phyloP scores from a whole-genome alignment of 1,140 invertebrate genomes.

The Aplysia californica region DNA sequence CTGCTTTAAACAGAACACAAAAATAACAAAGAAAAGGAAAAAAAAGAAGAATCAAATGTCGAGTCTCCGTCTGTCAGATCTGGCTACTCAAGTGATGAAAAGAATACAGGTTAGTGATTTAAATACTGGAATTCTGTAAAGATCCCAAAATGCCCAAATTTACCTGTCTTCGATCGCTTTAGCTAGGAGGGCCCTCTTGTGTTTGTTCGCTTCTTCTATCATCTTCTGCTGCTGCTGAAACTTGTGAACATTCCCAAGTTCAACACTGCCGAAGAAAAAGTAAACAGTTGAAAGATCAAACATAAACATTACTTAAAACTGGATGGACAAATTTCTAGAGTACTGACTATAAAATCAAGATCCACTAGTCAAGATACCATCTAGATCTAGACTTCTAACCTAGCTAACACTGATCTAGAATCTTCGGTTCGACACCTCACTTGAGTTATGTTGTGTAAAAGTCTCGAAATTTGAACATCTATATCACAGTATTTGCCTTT shows the following conservation, averaged over 20 bases:
- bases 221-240: conserved; percentile 78
- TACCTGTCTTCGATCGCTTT: conserved; percentile 80
- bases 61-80: no score
- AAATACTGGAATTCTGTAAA: no score
- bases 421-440: neutral
- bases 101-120: no score
- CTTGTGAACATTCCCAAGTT: conserved; percentile 70
- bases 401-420: neutral
- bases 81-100: no score
- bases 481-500: no score
- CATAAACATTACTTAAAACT: neutral
- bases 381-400: neutral
- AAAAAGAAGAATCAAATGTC: no score
- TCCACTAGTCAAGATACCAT: neutral
- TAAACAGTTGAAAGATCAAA: no score
- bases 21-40: no score
- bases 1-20: no score
- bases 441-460: no score
- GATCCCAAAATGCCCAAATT: no score
- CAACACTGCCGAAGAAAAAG: conserved; percentile 46
- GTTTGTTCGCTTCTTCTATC: conserved; percentile 83
- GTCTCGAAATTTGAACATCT: no score
- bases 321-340: neutral
- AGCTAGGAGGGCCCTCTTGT: conserved; percentile 77
- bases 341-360: neutral